phyloP scores from a whole-genome alignment of 2,888 invertebrate species.

The Thalpophila matura region DNA sequence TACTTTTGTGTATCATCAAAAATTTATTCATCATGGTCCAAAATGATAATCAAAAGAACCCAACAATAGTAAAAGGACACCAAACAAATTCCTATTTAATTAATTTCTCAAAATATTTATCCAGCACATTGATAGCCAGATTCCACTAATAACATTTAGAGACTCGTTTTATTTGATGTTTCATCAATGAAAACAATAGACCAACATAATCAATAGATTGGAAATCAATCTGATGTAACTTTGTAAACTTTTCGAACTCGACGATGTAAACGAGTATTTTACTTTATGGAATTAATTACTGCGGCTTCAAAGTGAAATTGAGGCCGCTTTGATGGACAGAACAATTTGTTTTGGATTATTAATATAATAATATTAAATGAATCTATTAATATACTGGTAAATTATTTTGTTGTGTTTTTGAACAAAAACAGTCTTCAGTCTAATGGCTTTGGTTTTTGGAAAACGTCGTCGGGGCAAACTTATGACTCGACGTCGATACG shows the following conservation, averaged over 20 bases:
- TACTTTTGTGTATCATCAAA: too few species aligned
- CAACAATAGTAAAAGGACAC: neutral
- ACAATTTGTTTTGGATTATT: slow-evolving; percentile 31
- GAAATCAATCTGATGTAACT: slow-evolving; percentile 48
- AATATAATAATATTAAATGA: slow-evolving; percentile 4
- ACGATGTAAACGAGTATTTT: slow-evolving; percentile 35
- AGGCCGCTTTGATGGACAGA: slow-evolving; percentile 22
- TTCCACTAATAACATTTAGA: slow-evolving; percentile 31
- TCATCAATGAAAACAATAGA: slow-evolving; percentile 43
- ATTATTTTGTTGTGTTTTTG: slow-evolving; percentile 5
- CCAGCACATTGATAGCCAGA: slow-evolving; percentile 16
- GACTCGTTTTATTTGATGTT: slow-evolving; percentile 36
- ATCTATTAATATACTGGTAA: neutral
- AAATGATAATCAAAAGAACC: neutral
- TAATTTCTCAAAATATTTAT: slow-evolving; percentile 13
- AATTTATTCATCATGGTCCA: neutral
- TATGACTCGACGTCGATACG: too few species aligned
- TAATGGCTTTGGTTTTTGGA: too few species aligned
- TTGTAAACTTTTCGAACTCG: slow-evolving; percentile 47
- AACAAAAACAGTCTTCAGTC: neutral
- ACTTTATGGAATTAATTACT: slow-evolving; percentile 43
- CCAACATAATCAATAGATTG: slow-evolving; percentile 41
- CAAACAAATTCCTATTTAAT: slow-evolving; percentile 4
- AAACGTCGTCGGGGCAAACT: too few species aligned
- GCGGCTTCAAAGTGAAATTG: slow-evolving; percentile 33